These are phyloP conservation scores for Hypomecis punctinalis DNA, from an alignment of 2,888 invertebrate species.

Conservation along the genomic window DNA sequence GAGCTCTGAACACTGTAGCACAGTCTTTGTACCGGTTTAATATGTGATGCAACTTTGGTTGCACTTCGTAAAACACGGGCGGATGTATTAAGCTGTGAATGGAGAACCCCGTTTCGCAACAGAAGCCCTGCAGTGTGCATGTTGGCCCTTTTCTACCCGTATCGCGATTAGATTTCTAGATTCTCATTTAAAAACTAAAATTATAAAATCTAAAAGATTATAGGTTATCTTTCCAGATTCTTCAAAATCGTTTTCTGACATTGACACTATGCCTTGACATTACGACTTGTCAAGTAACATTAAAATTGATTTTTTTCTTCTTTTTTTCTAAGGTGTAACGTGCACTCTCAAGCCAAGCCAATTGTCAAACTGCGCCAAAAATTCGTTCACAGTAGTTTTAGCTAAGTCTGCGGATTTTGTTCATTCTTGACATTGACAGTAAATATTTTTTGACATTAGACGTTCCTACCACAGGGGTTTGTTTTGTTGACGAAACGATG, in stretches of 20 bases:
- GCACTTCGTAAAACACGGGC: slow-evolving; percentile 65
- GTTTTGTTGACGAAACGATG: no score
- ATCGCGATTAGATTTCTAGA: slow-evolving; percentile 10
- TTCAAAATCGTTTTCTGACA: slow-evolving; percentile 51
- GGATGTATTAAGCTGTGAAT: slow-evolving; percentile 65
- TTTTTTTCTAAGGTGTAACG: no score
- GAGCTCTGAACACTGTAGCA: slow-evolving; percentile 44
- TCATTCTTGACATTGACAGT: no score
- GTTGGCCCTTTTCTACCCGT: slow-evolving; percentile 42
- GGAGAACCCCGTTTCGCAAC: slow-evolving; percentile 66
- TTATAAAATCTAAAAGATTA: slow-evolving; percentile 39
- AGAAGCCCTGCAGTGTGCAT: slow-evolving; percentile 76
- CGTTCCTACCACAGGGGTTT: no score
- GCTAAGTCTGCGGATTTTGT: no score
- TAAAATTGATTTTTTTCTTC: no score
- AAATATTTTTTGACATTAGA: no score
- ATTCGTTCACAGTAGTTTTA: no score
- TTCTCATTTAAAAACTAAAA: slow-evolving; percentile 57
- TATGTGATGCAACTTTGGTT: slow-evolving; percentile 78
- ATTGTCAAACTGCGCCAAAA: no score
- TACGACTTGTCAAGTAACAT: no score
- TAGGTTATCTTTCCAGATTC: slow-evolving; percentile 79
- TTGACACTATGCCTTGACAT: not conserved
- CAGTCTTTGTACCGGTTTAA: slow-evolving; percentile 61
- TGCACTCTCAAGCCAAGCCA: no score